Conservation (phyloP, 2,113 vertebrate genomes). For the Toxotes jaculatrix region DNA sequence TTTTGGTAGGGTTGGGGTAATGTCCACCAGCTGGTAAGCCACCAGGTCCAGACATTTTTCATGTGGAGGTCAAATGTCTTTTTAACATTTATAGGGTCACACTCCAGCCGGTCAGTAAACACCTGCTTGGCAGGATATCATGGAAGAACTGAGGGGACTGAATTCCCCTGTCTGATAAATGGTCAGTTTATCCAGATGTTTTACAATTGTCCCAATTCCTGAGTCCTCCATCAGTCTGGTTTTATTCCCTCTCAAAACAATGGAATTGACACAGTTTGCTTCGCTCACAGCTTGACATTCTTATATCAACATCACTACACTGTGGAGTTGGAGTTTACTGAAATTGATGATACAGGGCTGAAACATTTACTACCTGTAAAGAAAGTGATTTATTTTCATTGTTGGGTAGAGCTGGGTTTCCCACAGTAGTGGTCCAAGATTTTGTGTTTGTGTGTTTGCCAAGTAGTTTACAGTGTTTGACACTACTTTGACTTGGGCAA, state of each 20-base stretch:
- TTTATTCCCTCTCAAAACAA: constrained; percentile 3
- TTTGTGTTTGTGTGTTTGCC: constrained; percentile 50
- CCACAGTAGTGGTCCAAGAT: constrained; percentile 36
- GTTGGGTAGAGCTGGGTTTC: constrained; percentile 44
- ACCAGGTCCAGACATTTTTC: constrained; percentile 44
- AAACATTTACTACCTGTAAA: constrained; percentile 41
- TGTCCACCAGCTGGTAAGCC: constrained; percentile 53
- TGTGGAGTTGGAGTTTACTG: constrained; percentile 37
- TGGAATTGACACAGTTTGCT: constrained; percentile 1
- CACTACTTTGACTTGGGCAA: constrained; percentile 38
- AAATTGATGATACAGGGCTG: constrained; percentile 12
- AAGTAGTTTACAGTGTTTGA: constrained; percentile 63
- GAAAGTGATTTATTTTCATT: constrained; percentile 56
- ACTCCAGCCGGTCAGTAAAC: constrained; percentile 6
- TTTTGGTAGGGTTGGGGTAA: constrained; percentile 20
- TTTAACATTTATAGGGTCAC: constrained; percentile 44
- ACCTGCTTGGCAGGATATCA: constrained; percentile 2
- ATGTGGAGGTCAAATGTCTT: constrained; percentile 52
- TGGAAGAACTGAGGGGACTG: constrained; percentile 8
- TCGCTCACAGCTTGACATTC: constrained; percentile 22
- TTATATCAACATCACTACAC: constrained; percentile 14
- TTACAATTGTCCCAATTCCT: not conserved
- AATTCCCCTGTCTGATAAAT: constrained; percentile 44
- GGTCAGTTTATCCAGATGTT: constrained; percentile 34
- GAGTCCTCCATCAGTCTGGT: constrained; percentile 7